A percentile compares a stretch with the other conserved stretches of the same genome.
Conservation (phyloP, 2,888 invertebrate genomes). For the Itoplectis maculator region DNA sequence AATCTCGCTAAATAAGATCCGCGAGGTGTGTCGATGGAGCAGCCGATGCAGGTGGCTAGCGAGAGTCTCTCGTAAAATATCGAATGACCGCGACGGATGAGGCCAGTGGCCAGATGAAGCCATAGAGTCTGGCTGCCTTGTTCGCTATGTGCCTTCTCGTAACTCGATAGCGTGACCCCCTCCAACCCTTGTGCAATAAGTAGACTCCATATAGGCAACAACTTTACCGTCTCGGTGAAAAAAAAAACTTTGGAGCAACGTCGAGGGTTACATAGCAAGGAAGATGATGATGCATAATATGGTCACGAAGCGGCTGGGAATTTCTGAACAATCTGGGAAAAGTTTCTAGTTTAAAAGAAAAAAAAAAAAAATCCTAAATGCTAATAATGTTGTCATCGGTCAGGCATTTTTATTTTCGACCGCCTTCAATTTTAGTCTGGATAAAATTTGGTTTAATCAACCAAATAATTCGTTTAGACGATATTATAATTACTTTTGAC, state of each 20-base stretch:
- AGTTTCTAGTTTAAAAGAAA: too few relatives aligned
- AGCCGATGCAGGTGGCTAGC: constrained; percentile 57
- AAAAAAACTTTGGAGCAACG: constrained; percentile 14
- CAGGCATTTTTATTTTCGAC: too few relatives aligned
- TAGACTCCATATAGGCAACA: constrained; percentile 30
- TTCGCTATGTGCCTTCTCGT: constrained; percentile 67
- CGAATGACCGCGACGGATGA: constrained; percentile 75
- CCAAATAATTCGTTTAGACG: too few relatives aligned
- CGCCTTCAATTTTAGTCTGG: too few relatives aligned
- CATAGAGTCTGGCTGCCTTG: constrained; percentile 69
- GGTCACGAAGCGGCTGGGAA: too few relatives aligned
- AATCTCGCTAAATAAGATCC: constrained; percentile 24
- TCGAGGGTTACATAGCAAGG: background rate
- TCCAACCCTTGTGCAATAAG: constrained; percentile 49
- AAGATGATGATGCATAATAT: constrained; percentile 1
- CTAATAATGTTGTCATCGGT: too few relatives aligned
- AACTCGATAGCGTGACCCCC: constrained; percentile 80
- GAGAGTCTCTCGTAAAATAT: constrained; percentile 75
- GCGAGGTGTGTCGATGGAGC: constrained; percentile 20
- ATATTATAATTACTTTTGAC: too few relatives aligned
- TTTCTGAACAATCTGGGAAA: too few relatives aligned
- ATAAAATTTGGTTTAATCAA: too few relatives aligned
- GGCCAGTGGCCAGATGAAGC: constrained; percentile 79
- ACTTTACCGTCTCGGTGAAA: constrained; percentile 39
- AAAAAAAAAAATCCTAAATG: too few relatives aligned